Evolutionary conservation across 2,797 vertebrate species (phyloP), one percentile per base, ranked within the genome.

Genomic region (Pipistrellus pygmaeus): DNA sequence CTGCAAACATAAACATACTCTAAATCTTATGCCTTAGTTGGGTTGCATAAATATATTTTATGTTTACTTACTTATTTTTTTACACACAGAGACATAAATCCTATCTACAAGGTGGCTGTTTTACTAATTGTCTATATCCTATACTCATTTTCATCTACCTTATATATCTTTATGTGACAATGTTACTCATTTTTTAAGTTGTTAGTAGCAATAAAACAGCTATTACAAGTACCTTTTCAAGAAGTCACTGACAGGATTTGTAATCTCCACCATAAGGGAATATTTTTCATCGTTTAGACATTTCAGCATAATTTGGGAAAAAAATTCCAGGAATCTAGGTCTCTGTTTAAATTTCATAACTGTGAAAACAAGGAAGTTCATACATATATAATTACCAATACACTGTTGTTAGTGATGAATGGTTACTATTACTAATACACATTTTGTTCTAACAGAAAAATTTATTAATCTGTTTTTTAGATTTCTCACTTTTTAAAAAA

Each of bases 241-340:
- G 97, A 96, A 98, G 23, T 96, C 96, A 85, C 97, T 95, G 41
- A 99, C 97, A 69, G 91, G 91, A 48, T 86, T 91, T 48, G 98
- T 97, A 98, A 99, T 99, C 46, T 99, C 98, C 88, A 99, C 41
- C 81, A 98, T 90, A 1, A 98, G 96, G 0, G 98, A 92, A 95
- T 98, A 98, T 25, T 98, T 98, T 96, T 99, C 99, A 95, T 99
- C 99, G 82, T 98, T 98, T 94, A 99, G 84, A 46, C 98, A 97
- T 98, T 98, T 99, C 93, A 98, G 98, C 92, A 99, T 97, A 93
- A 99, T 96, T 71, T 98, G 98, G 10, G 98, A 98, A 48, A 99
- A 99, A 96, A 99, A 98, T 97, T 99, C 99, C 94, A 99, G 96
- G 96, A 99, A 99, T 96, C 98, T 98, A n/a, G 97, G 35, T 78